phyloP scores from a whole-genome alignment of 2,888 invertebrate genomes.

The Scaptomyza flava region DNA sequence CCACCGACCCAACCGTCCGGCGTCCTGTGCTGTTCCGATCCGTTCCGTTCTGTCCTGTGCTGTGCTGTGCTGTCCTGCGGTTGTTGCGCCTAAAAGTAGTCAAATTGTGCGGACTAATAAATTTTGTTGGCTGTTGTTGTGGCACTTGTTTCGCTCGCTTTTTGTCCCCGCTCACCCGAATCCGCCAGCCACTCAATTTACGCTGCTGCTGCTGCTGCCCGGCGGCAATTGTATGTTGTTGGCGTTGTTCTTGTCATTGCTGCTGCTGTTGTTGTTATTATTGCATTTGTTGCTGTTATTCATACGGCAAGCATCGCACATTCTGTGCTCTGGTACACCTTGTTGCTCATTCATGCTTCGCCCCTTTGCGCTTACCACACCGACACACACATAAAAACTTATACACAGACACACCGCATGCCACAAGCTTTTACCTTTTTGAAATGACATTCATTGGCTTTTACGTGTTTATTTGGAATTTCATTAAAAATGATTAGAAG shows the following conservation, averaged over 20 bases:
- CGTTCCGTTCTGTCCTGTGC: slow-evolving; percentile 32
- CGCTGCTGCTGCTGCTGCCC: slow-evolving; percentile 67
- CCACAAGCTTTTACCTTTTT: slow-evolving; percentile 79
- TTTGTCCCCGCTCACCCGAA: slow-evolving; percentile 32
- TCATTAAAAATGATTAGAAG: slow-evolving; percentile 80
- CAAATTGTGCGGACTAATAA: slow-evolving; percentile 78
- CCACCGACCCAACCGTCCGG: not conserved
- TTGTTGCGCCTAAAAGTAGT: slow-evolving; percentile 80
- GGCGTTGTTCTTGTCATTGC: slow-evolving; percentile 31
- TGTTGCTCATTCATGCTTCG: slow-evolving; percentile 58
- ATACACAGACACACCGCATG: slow-evolving; percentile 35
- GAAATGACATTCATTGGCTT: slow-evolving; percentile 79
- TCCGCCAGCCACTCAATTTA: slow-evolving; percentile 72
- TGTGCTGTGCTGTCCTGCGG: slow-evolving; percentile 66
- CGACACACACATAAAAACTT: too few relatives aligned
- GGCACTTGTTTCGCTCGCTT: slow-evolving; percentile 69
- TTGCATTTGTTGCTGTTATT: slow-evolving; percentile 58
- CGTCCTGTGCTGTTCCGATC: slow-evolving; percentile 33
- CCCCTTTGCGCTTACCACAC: slow-evolving; percentile 1
- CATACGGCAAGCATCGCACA: slow-evolving; percentile 70
- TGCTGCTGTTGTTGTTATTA: slow-evolving; percentile 34
- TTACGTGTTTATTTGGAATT: slow-evolving; percentile 81
- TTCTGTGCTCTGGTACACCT: slow-evolving; percentile 58
- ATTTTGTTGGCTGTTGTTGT: slow-evolving; percentile 77
- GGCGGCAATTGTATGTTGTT: slow-evolving; percentile 65